A percentile compares a stretch with the other conserved stretches of the same genome.
These are phyloP conservation scores for Heliopora coerulea DNA, from an alignment of 92 coral and sea anemone genomes.

Conservation along the genomic window DNA sequence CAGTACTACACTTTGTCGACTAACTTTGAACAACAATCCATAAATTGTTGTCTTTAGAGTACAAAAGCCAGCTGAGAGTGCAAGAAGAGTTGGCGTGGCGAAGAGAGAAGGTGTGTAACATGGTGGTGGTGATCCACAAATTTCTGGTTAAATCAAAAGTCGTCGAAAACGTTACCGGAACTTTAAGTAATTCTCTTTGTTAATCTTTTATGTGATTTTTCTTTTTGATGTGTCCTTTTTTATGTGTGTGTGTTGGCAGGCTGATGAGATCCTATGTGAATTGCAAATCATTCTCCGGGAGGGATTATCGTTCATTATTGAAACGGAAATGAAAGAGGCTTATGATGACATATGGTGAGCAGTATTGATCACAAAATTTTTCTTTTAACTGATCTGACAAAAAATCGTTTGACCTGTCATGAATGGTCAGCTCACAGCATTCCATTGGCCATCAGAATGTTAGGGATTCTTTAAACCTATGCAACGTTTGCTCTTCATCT, in stretches of 20 bases:
- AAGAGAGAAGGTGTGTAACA: constrained; percentile 72
- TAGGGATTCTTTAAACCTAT: too few relatives aligned
- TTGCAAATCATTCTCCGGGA: constrained; percentile 90
- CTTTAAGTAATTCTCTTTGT: background rate
- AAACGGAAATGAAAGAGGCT: constrained; percentile 93
- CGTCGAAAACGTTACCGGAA: background rate
- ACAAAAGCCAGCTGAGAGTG: constrained; percentile 63
- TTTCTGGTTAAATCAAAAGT: background rate
- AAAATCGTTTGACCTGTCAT: background rate
- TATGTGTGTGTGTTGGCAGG: constrained; percentile 50
- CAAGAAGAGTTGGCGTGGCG: constrained; percentile 82
- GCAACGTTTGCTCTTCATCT: too few relatives aligned
- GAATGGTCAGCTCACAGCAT: too few relatives aligned
- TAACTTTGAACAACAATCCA: too few relatives aligned
- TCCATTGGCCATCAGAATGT: too few relatives aligned
- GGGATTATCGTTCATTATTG: constrained; percentile 86
- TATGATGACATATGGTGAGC: constrained; percentile 92
- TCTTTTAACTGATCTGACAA: background rate
- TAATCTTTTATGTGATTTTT: background rate
- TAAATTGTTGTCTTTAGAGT: constrained; percentile 52
- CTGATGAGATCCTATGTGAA: constrained; percentile 94
- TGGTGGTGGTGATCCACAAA: background rate
- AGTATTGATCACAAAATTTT: too few relatives aligned
- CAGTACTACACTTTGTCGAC: too few relatives aligned
- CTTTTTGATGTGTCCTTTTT: background rate